These are phyloP conservation scores for Lucilia cuprina DNA, from an alignment of 1,140 invertebrate genomes.

Conservation along the genomic window DNA sequence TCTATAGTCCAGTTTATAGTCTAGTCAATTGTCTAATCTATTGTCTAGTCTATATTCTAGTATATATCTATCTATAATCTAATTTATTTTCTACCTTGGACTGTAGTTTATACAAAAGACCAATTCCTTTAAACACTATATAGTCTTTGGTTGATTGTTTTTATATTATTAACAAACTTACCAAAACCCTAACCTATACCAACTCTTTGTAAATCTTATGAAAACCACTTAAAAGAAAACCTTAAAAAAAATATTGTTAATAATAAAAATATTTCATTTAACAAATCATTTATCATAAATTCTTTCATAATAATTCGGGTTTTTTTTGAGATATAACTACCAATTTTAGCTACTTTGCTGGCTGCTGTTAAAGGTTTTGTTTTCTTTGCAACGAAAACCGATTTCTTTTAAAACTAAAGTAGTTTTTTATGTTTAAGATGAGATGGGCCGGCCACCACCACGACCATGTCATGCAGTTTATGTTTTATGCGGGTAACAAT, in stretches of 20 bases:
- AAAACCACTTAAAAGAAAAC: no score
- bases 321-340: neutral
- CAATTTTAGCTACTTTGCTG: neutral
- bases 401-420: neutral
- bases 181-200: no score
- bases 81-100: no score
- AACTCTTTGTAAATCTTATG: no score
- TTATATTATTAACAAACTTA: no score
- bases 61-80: no score
- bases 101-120: no score
- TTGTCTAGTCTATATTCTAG: no score
- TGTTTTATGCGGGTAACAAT: neutral
- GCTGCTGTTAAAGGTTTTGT: neutral
- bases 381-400: neutral
- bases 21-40: no score
- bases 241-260: neutral
- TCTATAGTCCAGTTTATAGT: no score
- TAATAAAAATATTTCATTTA: neutral
- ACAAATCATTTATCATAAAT: conserved; percentile 3
- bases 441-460: neutral
- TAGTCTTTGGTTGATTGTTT: no score
- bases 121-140: no score
- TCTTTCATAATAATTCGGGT: neutral
- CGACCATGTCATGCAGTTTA: conserved; percentile 1
- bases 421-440: neutral